Evolutionary conservation across 2,113 vertebrate genomes (phyloP), one percentile per base, ranked within the genome.

Genomic region (Panthera uncia): DNA sequence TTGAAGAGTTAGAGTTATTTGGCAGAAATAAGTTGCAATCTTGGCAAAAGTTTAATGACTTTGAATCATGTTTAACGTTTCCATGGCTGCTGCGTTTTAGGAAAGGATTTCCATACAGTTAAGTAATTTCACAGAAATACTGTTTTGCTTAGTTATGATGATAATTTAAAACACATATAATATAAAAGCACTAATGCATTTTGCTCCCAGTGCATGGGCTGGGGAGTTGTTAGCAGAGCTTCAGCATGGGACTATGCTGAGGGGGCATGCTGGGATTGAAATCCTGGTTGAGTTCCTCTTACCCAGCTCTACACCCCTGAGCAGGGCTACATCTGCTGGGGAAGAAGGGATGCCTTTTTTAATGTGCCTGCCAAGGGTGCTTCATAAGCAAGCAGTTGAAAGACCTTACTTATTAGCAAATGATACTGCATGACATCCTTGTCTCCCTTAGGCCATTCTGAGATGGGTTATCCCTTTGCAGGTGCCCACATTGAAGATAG

Each of bases 21-120:
- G 52, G 61, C 85, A 91, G 85, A 71, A 96, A 90, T 79, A 83
- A 83, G 18, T 68, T 94, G 88, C 14, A 78, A 76, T 68, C 78
- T 93, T 88, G 78, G 95, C 90, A 96, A 90, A 86, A 2, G 38
- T 89, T 73, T 81, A 45, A 88, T 63, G 57, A 84, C 27, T 94
- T 84, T 89, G 57, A 92, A n/a, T 68, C 79, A 81, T 68, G 50
- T 25, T 86, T 80, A 16, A 87, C 82, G 18, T 79, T 61, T 74
- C 68, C 57, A 45, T 57, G 85, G 61, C 65, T 91, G 65, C 21
- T 91, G 41, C 45, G 55, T 74, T 74, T 96, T 92, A 79, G 76
- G 85, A 91, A 92, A 91, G 61, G 52, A 55, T 85, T 96, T 92
- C 29, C 18, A 27, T 66, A 19, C 1, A 33, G 41, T 31, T 89